Evolutionary conservation across 2,797 vertebrate species (phyloP).

Genomic region (Iguana delicatissima): DNA sequence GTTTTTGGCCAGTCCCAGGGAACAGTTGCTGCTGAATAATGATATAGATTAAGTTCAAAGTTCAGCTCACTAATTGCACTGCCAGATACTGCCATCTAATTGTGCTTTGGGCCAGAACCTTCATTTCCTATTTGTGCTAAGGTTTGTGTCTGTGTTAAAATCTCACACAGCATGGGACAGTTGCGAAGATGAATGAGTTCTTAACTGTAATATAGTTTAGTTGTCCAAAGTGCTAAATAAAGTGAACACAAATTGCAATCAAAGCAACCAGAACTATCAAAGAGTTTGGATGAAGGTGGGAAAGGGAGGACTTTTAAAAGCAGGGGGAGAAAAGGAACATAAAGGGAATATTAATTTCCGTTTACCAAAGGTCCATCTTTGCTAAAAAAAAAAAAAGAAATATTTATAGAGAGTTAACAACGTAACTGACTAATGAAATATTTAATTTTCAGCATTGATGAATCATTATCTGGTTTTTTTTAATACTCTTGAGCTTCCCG

Average conservation of each 20-base stretch:
- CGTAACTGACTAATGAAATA: conserved; percentile 28
- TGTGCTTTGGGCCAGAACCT: not conserved
- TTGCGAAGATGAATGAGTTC: conserved; percentile 25
- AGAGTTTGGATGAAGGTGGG: conserved; percentile 15
- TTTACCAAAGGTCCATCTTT: conserved; percentile 27
- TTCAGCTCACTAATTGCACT: not conserved
- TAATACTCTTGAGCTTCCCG: conserved; percentile 13
- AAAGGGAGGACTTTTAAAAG: conserved; percentile 3
- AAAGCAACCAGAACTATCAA: conserved; percentile 24
- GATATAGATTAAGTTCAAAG: not conserved
- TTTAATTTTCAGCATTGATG: conserved; percentile 41
- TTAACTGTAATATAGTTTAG: conserved; percentile 6
- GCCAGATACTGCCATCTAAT: not conserved
- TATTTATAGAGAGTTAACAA: conserved; percentile 12
- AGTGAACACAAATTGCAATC: conserved; percentile 36
- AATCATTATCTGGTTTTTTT: conserved; percentile 26
- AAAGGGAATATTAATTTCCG: conserved; percentile 30
- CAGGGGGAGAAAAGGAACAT: not conserved
- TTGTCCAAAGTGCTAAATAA: conserved; percentile 16
- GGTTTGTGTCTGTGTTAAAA: not conserved
- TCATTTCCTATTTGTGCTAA: not conserved
- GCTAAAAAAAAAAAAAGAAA: not conserved
- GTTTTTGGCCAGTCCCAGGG: too few species aligned
- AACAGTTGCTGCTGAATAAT: not conserved
- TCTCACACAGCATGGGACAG: not conserved